Percentiles rank a stretch among this genome's conserved stretches.
These are phyloP conservation scores for Marasmarcha lunaedactyla DNA, from an alignment of 2,888 invertebrate genomes.

Conservation along the genomic window DNA sequence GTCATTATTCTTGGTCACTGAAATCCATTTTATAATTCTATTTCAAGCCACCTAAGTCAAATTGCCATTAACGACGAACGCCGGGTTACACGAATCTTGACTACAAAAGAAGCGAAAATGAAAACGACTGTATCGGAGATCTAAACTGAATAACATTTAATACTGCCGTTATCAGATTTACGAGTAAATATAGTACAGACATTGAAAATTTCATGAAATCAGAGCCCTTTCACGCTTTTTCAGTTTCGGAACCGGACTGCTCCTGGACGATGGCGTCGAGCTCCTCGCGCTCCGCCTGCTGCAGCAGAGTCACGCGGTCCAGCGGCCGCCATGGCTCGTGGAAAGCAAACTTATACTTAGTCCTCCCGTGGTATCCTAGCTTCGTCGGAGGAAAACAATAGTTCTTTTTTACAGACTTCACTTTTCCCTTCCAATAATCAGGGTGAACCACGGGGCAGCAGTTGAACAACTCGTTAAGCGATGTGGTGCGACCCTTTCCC, in stretches of 20 bases:
- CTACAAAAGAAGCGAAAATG: too few relatives aligned
- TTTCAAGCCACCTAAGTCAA: too few relatives aligned
- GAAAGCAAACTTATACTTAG: slow-evolving; percentile 52
- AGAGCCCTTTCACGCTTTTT: slow-evolving; percentile 33
- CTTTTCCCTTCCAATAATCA: slow-evolving; percentile 42
- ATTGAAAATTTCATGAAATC: slow-evolving; percentile 21
- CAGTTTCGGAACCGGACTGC: too few relatives aligned
- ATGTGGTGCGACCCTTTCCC: slow-evolving; percentile 16
- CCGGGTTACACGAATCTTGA: too few relatives aligned
- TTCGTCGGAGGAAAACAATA: slow-evolving; percentile 27
- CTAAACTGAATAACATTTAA: slow-evolving; percentile 14
- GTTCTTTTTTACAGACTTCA: slow-evolving; percentile 16
- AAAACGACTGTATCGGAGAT: too few relatives aligned
- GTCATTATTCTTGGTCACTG: too few relatives aligned
- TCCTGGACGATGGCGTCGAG: too few relatives aligned
- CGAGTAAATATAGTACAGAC: not conserved
- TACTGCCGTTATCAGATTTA: slow-evolving; percentile 5
- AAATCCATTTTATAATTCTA: too few relatives aligned
- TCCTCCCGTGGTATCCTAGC: slow-evolving; percentile 49
- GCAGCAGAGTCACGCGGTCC: slow-evolving; percentile 38
- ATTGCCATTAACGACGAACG: too few relatives aligned
- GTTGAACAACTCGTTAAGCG: slow-evolving; percentile 34
- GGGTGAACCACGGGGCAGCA: slow-evolving; percentile 43
- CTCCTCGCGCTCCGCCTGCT: slow-evolving; percentile 43
- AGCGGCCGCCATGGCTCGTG: slow-evolving; percentile 58